Conservation (phyloP, 2,888 invertebrate species). For the Agriopis aurantiaria region DNA sequence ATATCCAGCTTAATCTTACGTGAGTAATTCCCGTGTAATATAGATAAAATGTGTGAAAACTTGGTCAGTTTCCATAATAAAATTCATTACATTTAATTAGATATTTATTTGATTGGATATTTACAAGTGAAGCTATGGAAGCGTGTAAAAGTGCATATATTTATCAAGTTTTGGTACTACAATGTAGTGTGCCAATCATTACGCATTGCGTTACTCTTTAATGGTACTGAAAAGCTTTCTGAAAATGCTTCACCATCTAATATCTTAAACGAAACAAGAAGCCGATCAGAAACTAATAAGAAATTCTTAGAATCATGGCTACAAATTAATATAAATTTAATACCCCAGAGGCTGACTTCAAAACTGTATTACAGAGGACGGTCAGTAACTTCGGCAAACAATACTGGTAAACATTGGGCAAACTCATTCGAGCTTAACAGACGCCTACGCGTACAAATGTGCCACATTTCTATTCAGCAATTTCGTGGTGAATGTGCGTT, state of each 20-base stretch:
- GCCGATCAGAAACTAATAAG: neutral
- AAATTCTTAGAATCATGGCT: slow-evolving; percentile 1
- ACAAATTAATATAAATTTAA: slow-evolving; percentile 12
- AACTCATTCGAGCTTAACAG: slow-evolving; percentile 12
- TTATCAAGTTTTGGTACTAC: no score
- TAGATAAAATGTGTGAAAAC: no score
- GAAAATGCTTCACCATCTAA: neutral
- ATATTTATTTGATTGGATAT: no score
- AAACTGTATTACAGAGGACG: slow-evolving; percentile 15
- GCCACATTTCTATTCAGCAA: slow-evolving; percentile 15
- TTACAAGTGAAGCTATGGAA: no score
- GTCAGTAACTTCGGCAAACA: slow-evolving; percentile 19
- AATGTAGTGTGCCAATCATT: no score
- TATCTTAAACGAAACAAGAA: neutral
- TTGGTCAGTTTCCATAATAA: no score
- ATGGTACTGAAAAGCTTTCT: neutral
- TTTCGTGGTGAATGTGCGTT: slow-evolving; percentile 6
- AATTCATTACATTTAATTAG: no score
- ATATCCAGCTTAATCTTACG: no score
- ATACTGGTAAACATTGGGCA: slow-evolving; percentile 12
- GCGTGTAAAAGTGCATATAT: no score
- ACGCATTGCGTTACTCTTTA: neutral
- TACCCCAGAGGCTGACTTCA: slow-evolving; percentile 1
- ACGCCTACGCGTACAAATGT: slow-evolving; percentile 8
- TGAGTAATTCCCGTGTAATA: no score